These are phyloP conservation scores for Halotydeus destructor DNA, from an alignment of 1,140 invertebrate genomes.

Conservation along the genomic window DNA sequence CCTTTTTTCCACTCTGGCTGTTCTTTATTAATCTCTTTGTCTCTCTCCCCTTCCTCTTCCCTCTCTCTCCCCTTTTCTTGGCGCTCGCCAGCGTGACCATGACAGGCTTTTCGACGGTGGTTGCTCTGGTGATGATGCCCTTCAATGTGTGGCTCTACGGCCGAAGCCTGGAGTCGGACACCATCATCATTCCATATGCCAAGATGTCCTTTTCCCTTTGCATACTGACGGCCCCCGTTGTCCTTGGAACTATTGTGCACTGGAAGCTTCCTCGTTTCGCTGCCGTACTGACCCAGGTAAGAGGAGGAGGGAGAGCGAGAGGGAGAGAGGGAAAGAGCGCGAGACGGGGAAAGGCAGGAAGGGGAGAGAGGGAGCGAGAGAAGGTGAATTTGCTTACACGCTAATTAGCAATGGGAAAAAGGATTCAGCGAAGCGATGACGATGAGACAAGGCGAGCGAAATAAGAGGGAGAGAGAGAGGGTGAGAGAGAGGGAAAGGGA, in stretches of 20 bases:
- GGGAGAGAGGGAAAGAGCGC: no score
- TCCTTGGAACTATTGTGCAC: slow-evolving; percentile 22
- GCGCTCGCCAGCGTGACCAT: slow-evolving; percentile 26
- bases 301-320: not conserved
- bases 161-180: slow-evolving; percentile 20
- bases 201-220: slow-evolving; percentile 23
- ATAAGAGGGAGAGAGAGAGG: no score
- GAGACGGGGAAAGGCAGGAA: no score
- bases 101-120: slow-evolving; percentile 23
- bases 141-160: slow-evolving; percentile 25
- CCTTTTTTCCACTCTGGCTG: no score
- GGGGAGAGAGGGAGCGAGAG: no score
- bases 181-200: slow-evolving; percentile 22
- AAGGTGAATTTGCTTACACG: slow-evolving; percentile 3
- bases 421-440: not conserved
- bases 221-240: slow-evolving; percentile 21
- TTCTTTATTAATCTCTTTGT: no score
- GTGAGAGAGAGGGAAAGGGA: no score
- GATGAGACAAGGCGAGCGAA: no score
- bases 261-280: slow-evolving; percentile 22
- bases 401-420: not conserved
- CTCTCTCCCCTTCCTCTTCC: no score
- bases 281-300: slow-evolving; percentile 18
- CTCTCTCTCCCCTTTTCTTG: no score
- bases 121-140: slow-evolving; percentile 25